Conservation (phyloP, 2,797 vertebrate species). For the Sparus aurata region DNA sequence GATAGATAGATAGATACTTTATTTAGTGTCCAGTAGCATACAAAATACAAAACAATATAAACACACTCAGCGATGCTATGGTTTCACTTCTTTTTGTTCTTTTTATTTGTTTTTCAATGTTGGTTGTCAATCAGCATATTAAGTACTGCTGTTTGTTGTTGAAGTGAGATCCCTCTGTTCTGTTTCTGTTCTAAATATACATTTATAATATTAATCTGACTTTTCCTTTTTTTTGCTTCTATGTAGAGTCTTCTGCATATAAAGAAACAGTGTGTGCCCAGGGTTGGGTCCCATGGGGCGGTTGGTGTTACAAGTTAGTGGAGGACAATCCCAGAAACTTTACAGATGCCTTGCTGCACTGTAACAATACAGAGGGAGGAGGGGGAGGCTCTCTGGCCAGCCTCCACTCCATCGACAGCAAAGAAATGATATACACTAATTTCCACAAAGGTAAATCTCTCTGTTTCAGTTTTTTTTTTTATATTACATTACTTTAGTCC, state of each 20-base stretch:
- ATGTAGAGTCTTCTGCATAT: slow-evolving; percentile 85
- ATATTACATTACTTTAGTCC: background rate
- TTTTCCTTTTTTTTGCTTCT: slow-evolving; percentile 4
- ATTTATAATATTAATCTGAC: background rate
- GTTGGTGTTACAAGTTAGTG: slow-evolving; percentile 90
- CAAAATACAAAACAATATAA: too few species aligned
- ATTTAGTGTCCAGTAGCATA: too few species aligned
- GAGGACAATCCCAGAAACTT: slow-evolving; percentile 75
- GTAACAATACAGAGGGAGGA: slow-evolving; percentile 73
- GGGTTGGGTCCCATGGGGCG: slow-evolving; percentile 88
- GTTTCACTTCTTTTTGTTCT: background rate
- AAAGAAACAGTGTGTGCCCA: slow-evolving; percentile 86
- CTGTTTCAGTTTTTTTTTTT: background rate
- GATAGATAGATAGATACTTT: too few species aligned
- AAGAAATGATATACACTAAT: slow-evolving; percentile 89
- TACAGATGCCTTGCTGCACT: slow-evolving; percentile 75
- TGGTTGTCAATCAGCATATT: background rate
- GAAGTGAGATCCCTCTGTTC: background rate
- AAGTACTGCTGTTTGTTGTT: background rate
- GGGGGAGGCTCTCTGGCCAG: slow-evolving; percentile 84
- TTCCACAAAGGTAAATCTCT: slow-evolving; percentile 86
- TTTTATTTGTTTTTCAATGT: background rate
- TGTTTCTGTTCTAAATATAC: background rate
- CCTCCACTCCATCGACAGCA: slow-evolving; percentile 91
- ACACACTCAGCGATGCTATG: background rate